These are phyloP conservation scores for Campaea margaritaria DNA, from an alignment of 2,888 invertebrate genomes.

Conservation along the genomic window DNA sequence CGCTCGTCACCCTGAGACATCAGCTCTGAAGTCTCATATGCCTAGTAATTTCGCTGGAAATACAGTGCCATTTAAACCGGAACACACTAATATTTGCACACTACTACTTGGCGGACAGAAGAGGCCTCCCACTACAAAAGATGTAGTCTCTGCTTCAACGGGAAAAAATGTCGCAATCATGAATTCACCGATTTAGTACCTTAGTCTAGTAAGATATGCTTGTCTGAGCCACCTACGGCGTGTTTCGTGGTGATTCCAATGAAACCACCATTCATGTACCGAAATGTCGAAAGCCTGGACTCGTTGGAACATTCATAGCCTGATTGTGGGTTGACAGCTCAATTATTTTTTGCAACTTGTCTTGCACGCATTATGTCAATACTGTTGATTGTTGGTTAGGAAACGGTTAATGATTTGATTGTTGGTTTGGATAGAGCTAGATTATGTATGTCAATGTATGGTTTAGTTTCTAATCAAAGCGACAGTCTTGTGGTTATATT, in stretches of 20 bases:
- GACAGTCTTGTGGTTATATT: not conserved
- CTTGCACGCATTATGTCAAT: slow-evolving; percentile 19
- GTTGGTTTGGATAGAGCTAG: slow-evolving; percentile 1
- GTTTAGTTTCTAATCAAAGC: not conserved
- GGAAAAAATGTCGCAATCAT: no score
- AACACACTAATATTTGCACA: no score
- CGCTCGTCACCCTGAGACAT: no score
- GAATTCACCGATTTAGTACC: not conserved
- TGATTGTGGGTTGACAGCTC: slow-evolving; percentile 26
- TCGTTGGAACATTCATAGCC: slow-evolving; percentile 8
- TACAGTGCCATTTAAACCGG: no score
- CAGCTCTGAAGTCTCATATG: no score
- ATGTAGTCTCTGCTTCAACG: no score
- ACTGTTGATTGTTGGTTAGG: slow-evolving; percentile 11
- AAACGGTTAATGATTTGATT: slow-evolving; percentile 13
- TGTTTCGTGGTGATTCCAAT: not conserved
- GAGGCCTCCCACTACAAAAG: no score
- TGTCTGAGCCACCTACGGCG: slow-evolving; percentile 10
- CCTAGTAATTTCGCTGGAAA: no score
- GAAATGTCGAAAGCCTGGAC: slow-evolving; percentile 20
- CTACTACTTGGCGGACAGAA: no score
- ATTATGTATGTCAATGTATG: not conserved
- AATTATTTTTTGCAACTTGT: slow-evolving; percentile 26
- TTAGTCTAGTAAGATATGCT: slow-evolving; percentile 4
- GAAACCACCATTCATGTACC: slow-evolving; percentile 14